These are phyloP conservation scores for Montipora capitata DNA, from an alignment of 92 coral and sea anemone species.

Conservation along the genomic window DNA sequence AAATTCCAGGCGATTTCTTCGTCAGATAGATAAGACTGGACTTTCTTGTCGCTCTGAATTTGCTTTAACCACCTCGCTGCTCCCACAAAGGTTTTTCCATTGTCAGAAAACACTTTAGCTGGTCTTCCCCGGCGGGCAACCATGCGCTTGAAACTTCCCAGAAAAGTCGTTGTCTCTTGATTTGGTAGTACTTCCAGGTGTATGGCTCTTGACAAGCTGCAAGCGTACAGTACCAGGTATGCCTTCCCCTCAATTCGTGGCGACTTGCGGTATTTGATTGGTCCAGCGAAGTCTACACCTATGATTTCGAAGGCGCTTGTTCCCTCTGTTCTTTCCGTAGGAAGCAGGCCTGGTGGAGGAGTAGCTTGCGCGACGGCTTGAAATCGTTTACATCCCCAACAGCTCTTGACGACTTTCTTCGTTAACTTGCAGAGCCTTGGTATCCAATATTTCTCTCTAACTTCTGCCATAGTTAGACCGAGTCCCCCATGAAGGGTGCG, in stretches of 20 bases:
- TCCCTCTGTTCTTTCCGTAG: constrained; percentile 50
- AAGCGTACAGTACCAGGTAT: constrained; percentile 47
- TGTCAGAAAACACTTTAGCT: constrained; percentile 29
- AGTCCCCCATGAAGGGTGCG: constrained; percentile 57
- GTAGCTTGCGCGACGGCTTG: constrained; percentile 41
- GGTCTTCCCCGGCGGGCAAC: constrained; percentile 51
- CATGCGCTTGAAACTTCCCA: constrained; percentile 43
- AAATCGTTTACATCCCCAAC: constrained; percentile 44
- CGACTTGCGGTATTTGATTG: constrained; percentile 41
- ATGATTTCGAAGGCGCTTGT: constrained; percentile 29
- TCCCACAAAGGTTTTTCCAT: constrained; percentile 45
- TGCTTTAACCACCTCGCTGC: constrained; percentile 55
- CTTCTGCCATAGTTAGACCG: constrained; percentile 38
- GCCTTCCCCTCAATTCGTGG: constrained; percentile 45
- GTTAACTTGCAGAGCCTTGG: constrained; percentile 20
- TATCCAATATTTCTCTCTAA: constrained; percentile 50
- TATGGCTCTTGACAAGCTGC: constrained; percentile 37
- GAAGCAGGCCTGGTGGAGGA: constrained; percentile 43
- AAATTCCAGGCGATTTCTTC: constrained; percentile 43
- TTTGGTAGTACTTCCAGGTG: constrained; percentile 39
- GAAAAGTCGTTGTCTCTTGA: constrained; percentile 35
- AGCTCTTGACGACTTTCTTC: constrained; percentile 27
- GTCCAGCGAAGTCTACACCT: constrained; percentile 58
- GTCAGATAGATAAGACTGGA: constrained; percentile 41
- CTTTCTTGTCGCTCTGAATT: constrained; percentile 18